Base-by-base conservation (phyloP, 37 sponge, comb jelly and placozoan genomes). In the Agelas oroides region DNA sequence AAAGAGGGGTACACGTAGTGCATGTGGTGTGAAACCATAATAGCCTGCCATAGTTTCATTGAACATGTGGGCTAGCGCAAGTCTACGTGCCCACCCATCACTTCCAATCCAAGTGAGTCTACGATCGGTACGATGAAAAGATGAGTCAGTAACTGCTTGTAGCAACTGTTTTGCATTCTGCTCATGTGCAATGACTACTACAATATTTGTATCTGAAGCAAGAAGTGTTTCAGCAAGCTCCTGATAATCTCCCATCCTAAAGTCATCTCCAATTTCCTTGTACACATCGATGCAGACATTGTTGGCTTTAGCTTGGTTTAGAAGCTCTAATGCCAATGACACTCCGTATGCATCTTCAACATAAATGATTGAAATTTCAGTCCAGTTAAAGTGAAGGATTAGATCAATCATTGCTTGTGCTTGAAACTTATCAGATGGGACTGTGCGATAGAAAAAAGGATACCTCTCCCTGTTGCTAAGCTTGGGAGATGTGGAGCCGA, bases 341-440 rank as follows among this genome's bases (percentile, higher is more conserved):
- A 70, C 53, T 6, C 91, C 91, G 31, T 90, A 90, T 6, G 80
- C 24, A 46, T 84, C 86, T 15, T 55, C 55, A n/a, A 75, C 23
- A 54, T 79, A 52, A 18, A 84, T 37, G 14, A 56, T 54, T 53
- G 54, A 53, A 19, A 89, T 80, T 37, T 54, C 86, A 30, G 46
- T 81, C 90, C 90, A 90, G 1, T 77, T 71, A 59, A 90, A 86
- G 13, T 34, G 16, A 39, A 30, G 33, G 2, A 70, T n/a, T 16
- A 93, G 59, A 58, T 85, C 94, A 6, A 93, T 79, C 79, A 93
- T 90, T 17, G 94, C 94, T 3, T 13, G 14, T 25, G 94, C 90
- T 65, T 93, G 94, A 40, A 90, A 60, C 46, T 58, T 78, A 56
- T 93, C 94, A 34, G 94, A 63, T 5, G 90, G 71, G 19, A 93